Conservation (phyloP, 2,888 invertebrate genomes). For the Caenorhabditis sp. region DNA sequence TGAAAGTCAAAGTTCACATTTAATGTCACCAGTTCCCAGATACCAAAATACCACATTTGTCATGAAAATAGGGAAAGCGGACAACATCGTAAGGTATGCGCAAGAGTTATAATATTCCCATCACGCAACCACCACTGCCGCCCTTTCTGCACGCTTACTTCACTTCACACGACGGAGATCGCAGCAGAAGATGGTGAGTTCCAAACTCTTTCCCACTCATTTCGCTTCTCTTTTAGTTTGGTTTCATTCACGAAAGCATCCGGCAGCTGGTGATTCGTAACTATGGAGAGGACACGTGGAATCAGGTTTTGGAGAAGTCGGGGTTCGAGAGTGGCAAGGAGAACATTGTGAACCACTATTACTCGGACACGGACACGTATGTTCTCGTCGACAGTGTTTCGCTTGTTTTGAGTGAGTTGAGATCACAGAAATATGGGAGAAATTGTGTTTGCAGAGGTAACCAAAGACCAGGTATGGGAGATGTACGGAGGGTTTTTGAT, state of each 20-base stretch:
- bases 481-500: conserved; percentile 78
- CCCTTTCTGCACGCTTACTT: neutral
- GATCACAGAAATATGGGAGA: neutral
- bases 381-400: conserved; percentile 74
- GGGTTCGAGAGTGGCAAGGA: conserved; percentile 79
- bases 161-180: neutral
- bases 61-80: neutral
- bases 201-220: neutral
- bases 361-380: conserved; percentile 76
- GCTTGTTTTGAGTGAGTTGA: conserved; percentile 44
- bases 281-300: conserved; percentile 78
- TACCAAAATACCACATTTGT: neutral
- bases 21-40: neutral
- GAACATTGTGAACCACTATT: conserved; percentile 78
- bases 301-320: conserved; percentile 70
- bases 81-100: conserved; percentile 5
- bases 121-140: conserved; percentile 3
- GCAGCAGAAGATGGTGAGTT: conserved; percentile 1
- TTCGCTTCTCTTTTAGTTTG: conserved; percentile 72
- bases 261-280: conserved; percentile 76
- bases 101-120: neutral
- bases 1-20: neutral
- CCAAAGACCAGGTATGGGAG: conserved; percentile 78
- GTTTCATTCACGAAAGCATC: conserved; percentile 80
- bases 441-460: conserved; percentile 64